Evolutionary conservation across 2,113 vertebrate genomes (phyloP).

Genomic region (Pseudorasbora parva): DNA sequence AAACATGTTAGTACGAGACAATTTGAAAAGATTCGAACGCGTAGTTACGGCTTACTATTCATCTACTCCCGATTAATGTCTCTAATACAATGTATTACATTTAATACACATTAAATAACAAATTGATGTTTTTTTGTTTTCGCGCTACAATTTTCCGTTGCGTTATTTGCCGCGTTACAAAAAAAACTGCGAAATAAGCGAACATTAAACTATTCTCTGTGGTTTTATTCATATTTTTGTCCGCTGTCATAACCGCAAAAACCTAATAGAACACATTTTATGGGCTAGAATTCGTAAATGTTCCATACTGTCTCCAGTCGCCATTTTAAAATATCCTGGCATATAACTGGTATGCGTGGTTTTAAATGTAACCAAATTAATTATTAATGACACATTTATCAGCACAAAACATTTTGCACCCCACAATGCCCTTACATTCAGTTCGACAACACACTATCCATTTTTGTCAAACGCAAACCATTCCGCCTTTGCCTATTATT

Average conservation of each 20-base stretch:
- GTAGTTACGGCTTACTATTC: background rate
- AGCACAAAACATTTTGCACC: background rate
- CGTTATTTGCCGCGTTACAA: background rate
- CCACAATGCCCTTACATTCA: background rate
- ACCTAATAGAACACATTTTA: background rate
- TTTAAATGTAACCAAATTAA: slow-evolving; percentile 5
- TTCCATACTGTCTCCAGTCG: background rate
- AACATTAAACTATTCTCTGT: background rate
- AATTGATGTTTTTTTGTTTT: background rate
- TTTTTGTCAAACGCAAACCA: background rate
- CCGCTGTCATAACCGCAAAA: background rate
- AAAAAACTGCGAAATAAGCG: background rate
- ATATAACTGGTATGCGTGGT: background rate
- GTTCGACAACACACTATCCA: background rate
- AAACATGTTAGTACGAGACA: background rate
- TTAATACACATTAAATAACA: background rate
- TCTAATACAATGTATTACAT: background rate
- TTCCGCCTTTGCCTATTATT: background rate
- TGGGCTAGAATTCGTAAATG: background rate
- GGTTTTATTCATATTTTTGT: background rate
- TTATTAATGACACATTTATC: background rate
- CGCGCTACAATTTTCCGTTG: background rate
- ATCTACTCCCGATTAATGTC: background rate
- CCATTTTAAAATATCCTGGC: background rate
- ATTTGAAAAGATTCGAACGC: background rate